Base-by-base conservation (phyloP, 2,113 vertebrate genomes). In the Campylomormyrus tamandua region DNA sequence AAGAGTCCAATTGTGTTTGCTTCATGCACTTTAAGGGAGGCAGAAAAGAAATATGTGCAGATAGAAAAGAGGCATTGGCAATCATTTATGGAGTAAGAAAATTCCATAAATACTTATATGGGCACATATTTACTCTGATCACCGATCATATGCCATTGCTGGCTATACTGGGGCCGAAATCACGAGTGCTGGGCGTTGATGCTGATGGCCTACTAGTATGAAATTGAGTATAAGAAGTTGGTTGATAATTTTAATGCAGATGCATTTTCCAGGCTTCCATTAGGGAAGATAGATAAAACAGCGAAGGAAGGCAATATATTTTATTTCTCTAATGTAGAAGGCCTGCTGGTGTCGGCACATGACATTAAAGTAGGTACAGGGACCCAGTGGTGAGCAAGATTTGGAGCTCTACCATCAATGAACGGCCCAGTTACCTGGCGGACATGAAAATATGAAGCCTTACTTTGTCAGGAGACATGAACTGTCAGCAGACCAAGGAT, bases 81-180 rank as follows among this genome's bases (percentile, higher is more conserved):
- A 86, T 91, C 0, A 80, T 91, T 2, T 88, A 49, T 35, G 89
- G 58, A 3, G 88, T 92, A 3, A 89, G 45, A 21, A 90, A 80
- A 19, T 91, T 88, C 4, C 86, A 90, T 13, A 89, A 89, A 42
- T 90, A 88, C 24, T 19, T n/a, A 9, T 66, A 66, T 66, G 62
- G 21, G n/a, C 2, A 7, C 21, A 66, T n/a, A 66, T 66, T 66
- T 70, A 70, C 27, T 27, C n/a, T 70, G 8, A 31, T 70, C 62
- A 70, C 62, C 9, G 24, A 66, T 24, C 62, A 66, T 27, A 66
- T 24, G n/a, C 2, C 62, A n/a, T 11, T 66, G 62, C 9, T 70
- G 9, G 62, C 62, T n/a, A 70, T 31, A 70, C 11, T 31, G 6
- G 62, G 62, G 8, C 27, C 27, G 3, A 74, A 35, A 74, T 35